Evolutionary conservation across 1,140 invertebrate species (phyloP), one percentile per base, ranked within the genome.

Genomic region (Carposina sasakii): DNA sequence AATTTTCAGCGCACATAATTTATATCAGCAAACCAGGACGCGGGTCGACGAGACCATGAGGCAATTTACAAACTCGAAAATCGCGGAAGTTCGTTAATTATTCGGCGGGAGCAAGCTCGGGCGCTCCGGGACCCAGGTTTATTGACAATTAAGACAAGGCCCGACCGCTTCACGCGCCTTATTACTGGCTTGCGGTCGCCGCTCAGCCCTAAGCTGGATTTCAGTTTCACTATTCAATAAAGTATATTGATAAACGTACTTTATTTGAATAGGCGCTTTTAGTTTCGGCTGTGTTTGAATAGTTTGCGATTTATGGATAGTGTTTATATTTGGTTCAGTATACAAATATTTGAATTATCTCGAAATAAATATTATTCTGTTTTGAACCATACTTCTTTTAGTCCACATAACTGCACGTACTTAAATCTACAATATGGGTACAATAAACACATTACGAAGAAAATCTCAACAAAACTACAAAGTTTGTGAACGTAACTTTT

Each of bases 21-120:
- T 75, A 83, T 81, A 71, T 60, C 64, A 67, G 58, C 60, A 67
- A 73, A 74, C 71, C 74, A 73, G 75, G 59, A 71, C 67, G 66
- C 67, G 70, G 69, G 70, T 71, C 71, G 69, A 73, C 67, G 67
- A 81, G 69, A 79, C 74, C 76, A 79, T 79, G 69, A 79, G 73
- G 76, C 71, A 79, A 78, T 81, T 83, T 79, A 81, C 71, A 81
- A 83, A 83, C 74, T 83, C 77, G 73, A 81, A 83, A 81, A 83
- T 81, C 79, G 77, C 64, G 73, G 74, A 83, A 79, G 71, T 83
- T 81, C 73, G 74, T 83, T 81, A 84, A 84, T 81, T 84, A 79
- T 81, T 81, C 68, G 67, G 56, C 57, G 64, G 57, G 75, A 72
- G 63, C 60, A 54, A 59, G 58, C 63, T 54, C 57, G 50, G 57